Evolutionary conservation across 2,797 vertebrate genomes (phyloP).

Genomic region (Lithobates pipiens): DNA sequence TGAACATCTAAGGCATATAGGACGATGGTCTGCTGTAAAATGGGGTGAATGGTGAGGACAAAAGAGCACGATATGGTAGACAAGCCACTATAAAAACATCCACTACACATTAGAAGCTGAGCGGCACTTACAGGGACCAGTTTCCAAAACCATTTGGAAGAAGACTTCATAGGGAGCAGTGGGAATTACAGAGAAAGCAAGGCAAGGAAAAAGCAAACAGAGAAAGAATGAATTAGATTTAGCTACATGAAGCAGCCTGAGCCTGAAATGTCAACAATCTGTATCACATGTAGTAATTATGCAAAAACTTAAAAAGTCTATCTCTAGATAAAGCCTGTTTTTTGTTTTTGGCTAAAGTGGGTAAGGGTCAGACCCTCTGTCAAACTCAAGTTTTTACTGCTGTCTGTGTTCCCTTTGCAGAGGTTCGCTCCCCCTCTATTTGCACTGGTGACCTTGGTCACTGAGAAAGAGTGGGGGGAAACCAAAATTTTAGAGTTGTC

Average conservation of each 20-base stretch:
- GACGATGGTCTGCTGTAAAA: not conserved
- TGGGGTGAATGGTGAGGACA: not conserved
- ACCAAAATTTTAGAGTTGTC: no score
- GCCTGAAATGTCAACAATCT: not conserved
- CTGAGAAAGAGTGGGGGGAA: no score
- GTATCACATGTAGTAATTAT: not conserved
- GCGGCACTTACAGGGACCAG: constrained; percentile 98
- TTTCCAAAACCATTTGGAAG: constrained; percentile 99
- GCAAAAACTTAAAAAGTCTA: not conserved
- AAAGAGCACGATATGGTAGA: constrained; percentile 27
- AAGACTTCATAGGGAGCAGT: constrained; percentile 90
- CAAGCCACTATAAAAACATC: constrained; percentile 4
- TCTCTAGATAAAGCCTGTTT: no score
- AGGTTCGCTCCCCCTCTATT: no score
- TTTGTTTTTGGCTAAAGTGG: no score
- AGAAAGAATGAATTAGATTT: constrained; percentile 73
- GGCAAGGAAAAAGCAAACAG: constrained; percentile 70
- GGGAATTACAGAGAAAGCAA: constrained; percentile 70
- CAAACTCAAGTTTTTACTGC: no score
- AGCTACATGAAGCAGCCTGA: constrained; percentile 62
- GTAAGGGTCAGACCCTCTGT: no score
- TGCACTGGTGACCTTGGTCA: no score
- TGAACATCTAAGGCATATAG: not conserved
- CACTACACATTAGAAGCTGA: constrained; percentile 65
- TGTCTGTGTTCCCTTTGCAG: no score